Evolutionary conservation across 2,797 vertebrate species (phyloP).

Genomic region (Tenualosa ilisha): DNA sequence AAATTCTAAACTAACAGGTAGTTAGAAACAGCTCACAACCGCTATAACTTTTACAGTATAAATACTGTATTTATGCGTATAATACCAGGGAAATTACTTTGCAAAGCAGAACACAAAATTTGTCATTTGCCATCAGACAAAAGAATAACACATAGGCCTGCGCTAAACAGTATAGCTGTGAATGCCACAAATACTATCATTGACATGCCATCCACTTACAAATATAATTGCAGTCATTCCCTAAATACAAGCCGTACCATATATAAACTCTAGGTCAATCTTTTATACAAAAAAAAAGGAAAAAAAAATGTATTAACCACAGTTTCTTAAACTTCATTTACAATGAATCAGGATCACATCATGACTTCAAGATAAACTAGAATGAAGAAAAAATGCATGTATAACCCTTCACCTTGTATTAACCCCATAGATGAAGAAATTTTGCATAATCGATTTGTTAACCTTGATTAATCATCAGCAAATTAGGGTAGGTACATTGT

Average conservation of each 20-base stretch:
- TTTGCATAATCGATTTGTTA: too few species aligned
- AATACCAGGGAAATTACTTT: neutral
- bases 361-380: too few species aligned
- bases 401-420: too few species aligned
- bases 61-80: neutral
- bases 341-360: too few species aligned
- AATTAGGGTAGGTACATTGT: neutral
- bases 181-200: neutral
- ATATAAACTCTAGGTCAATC: too few species aligned
- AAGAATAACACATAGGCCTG: neutral
- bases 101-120: neutral
- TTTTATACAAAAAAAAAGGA: too few species aligned
- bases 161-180: neutral
- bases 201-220: neutral
- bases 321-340: too few species aligned
- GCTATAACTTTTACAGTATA: neutral
- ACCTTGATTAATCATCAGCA: too few species aligned
- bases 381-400: neutral
- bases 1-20: neutral
- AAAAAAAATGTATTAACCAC: too few species aligned
- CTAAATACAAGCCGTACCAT: too few species aligned
- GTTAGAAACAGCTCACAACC: neutral
- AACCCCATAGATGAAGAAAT: too few species aligned
- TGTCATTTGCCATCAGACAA: neutral
- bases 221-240: neutral